Evolutionary conservation across 1,140 invertebrate species (phyloP), one percentile per base, ranked within the genome.

Genomic region (Rhizoglyphus robini): DNA sequence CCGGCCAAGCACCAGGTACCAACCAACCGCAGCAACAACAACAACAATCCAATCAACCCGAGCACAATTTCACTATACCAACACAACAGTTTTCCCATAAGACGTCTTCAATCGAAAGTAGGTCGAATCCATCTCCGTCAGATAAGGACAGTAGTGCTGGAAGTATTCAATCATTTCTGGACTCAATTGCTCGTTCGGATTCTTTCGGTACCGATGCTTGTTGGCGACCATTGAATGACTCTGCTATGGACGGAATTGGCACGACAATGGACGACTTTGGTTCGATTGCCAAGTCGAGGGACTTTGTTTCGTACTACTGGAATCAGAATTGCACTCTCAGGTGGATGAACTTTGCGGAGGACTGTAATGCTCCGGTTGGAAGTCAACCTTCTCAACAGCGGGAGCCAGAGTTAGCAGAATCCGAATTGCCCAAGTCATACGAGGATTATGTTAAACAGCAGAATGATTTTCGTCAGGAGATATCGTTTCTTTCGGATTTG

Each of bases 301-400:
- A 60, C 13, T 60, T 15, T 13, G 2, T 60, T n/a, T 29, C 58
- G 23, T 11, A 32, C 15, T 34, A n/a, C 13, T 60, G 58, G 58
- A 60, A 60, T 46, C 27, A 34, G 27, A 60, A 60, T 46, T 3
- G 58, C 36, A 46, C 58, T 27, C 58, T 46, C 27, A 27, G 48
- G 11, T 51, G 29, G 23, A 51, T 51, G 58, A 30, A 60, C 36
- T 15, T 29, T 60, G 23, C 51, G 8, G 51, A 60, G 13, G 29
- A 32, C 25, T 29, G 25, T 58, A 27, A 46, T 46, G 41, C 2
- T n/a, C n/a, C n/a, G n/a, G n/a, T n/a, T n/a, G n/a, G n/a, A n/a
- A n/a, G n/a, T n/a, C n/a, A n/a, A n/a, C n/a, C n/a, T n/a, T n/a
- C n/a, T n/a, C n/a, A n/a, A n/a, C n/a, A n/a, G n/a, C n/a, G n/a